Percentiles rank a stretch among this genome's conserved stretches.
Evolutionary conservation across 1,140 invertebrate species (phyloP).

Genomic region (Cyclargus thomasi): DNA sequence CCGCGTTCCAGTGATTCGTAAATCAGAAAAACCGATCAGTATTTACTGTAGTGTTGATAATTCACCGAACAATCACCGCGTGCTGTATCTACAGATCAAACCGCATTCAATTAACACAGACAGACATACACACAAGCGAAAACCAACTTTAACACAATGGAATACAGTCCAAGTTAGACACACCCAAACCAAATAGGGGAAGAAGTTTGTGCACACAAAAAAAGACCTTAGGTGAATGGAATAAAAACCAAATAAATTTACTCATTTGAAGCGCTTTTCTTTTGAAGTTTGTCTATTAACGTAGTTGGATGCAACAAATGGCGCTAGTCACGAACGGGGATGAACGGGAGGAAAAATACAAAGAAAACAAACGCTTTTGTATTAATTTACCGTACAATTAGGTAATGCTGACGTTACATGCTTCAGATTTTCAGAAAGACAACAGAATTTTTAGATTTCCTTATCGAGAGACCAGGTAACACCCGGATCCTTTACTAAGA

Average conservation of each 20-base stretch:
- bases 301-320: slow-evolving; percentile 31
- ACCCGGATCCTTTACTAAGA: too few relatives aligned
- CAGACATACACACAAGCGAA: slow-evolving; percentile 7
- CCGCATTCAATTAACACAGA: slow-evolving; percentile 28
- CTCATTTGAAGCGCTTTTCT: slow-evolving; percentile 16
- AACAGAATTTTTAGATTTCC: not conserved
- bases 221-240: not conserved
- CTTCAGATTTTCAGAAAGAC: slow-evolving; percentile 5
- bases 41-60: slow-evolving; percentile 27
- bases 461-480: too few relatives aligned
- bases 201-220: not conserved
- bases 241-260: not conserved
- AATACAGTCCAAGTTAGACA: slow-evolving; percentile 2
- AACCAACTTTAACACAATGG: not conserved
- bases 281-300: slow-evolving; percentile 31
- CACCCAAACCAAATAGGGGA: not conserved
- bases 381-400: slow-evolving; percentile 21
- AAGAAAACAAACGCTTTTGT: slow-evolving; percentile 18
- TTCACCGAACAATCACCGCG: slow-evolving; percentile 24
- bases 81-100: slow-evolving; percentile 27
- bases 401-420: not conserved
- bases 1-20: not conserved
- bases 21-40: slow-evolving; percentile 14
- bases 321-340: slow-evolving; percentile 13
- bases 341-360: not conserved